Base-by-base conservation (phyloP, 1,140 invertebrate species). In the Drosophila lini region DNA sequence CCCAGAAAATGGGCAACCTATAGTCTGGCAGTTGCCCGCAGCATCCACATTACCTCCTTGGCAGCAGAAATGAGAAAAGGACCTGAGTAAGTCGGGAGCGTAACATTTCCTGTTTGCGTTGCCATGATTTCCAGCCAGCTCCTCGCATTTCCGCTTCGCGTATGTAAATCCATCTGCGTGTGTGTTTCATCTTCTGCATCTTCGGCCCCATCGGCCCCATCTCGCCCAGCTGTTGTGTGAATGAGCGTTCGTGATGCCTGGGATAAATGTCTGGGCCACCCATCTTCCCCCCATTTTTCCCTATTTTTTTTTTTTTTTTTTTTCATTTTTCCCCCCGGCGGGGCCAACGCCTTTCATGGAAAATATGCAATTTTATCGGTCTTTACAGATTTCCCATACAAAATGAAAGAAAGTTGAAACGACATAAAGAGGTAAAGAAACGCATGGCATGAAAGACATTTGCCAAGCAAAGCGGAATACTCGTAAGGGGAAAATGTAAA, bases 301-400 rank as follows among this genome's bases (percentile, higher is more conserved):
- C n/a, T 9, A 6, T 42, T 36, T 42, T 34, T 34, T 19, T 44
- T 69, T 34, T 34, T 19, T 44, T 69, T 45, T 55, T 75, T 67
- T 11, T 9, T 4, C 40, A 40, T 60, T 31, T 16, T 31, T 10
- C 52, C 70, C 69, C 58, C 22, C n/a, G 67, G 63, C 19, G 34
- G 52, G 31, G 31, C 57, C 67, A 65, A 75, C 60, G 65, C 75
- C 77, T 89, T 80, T 79, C 85, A 89, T 85, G 78, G 85, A 90
- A 90, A 90, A 90, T 89, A 89, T 89, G 84, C 84, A 89, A 89
- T 89, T 89, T 89, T 89, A 89, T 89, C 84, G 84, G 85, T 89
- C 84, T 81, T 89, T 90, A 89, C 84, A 89, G 84, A 89, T 89
- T 89, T 90, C 28, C 78, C 74, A 75, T 63, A 67, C 44, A 44